phyloP scores from a whole-genome alignment of 2,113 vertebrate species.

The Nycticorax nycticorax region DNA sequence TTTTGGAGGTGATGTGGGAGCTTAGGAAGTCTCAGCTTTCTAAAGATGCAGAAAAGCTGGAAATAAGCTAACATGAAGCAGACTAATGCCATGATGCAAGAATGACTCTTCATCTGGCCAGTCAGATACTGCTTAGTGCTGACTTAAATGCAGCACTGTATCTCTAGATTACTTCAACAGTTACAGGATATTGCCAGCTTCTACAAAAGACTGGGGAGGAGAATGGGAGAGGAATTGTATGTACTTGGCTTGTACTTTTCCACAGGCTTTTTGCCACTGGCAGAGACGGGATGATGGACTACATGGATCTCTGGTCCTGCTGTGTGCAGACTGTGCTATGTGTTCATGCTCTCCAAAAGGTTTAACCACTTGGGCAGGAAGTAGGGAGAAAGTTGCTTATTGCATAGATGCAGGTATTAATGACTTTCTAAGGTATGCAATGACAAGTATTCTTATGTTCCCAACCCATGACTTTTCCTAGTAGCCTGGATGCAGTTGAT shows the following conservation, averaged over 20 bases:
- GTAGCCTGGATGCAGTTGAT: not conserved
- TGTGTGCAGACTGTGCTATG: not conserved
- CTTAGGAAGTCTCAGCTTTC: not conserved
- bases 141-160: not conserved
- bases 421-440: not conserved
- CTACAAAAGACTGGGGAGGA: not conserved
- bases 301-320: not conserved
- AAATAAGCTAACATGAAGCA: not conserved
- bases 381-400: not conserved
- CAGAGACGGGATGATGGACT: not conserved
- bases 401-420: not conserved
- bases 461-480: not conserved
- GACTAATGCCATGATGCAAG: not conserved
- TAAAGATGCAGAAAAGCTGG: not conserved
- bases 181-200: not conserved
- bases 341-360: not conserved
- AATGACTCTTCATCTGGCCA: not conserved
- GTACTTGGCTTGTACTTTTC: not conserved
- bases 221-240: accelerated
- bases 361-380: not conserved
- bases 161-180: not conserved
- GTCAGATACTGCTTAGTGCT: not conserved
- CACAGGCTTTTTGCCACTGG: not conserved
- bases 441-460: not conserved
- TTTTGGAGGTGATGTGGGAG: not conserved